Evolutionary conservation across 1,140 invertebrate species (phyloP).

Genomic region (Drosophila kurseongensis): DNA sequence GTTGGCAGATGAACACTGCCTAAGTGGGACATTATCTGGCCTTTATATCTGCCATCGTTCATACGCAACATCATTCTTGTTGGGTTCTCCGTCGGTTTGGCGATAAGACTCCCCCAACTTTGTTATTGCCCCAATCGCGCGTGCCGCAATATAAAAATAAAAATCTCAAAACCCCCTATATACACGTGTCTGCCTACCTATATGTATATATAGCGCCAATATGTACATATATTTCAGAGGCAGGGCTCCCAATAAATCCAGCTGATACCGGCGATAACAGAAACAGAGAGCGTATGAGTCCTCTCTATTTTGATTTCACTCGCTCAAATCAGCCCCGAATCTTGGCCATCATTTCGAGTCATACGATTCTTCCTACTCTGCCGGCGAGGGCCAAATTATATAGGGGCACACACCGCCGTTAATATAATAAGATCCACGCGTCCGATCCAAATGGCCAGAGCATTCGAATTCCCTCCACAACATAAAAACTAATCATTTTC

Average conservation of each 20-base stretch:
- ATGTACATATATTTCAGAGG: constrained; percentile 2
- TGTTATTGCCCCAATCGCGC: constrained; percentile 35
- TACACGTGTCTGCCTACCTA: constrained; percentile 13
- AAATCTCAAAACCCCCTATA: constrained; percentile 42
- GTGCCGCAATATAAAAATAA: constrained; percentile 55
- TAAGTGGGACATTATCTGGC: constrained; percentile 11
- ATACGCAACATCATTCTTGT: constrained; percentile 32
- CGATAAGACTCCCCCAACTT: constrained; percentile 15
- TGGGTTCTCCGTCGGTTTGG: constrained; percentile 18
- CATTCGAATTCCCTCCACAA: constrained; percentile 3
- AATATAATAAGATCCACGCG: constrained; percentile 25
- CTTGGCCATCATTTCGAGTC: constrained; percentile 20
- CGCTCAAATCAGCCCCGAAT: constrained; percentile 16
- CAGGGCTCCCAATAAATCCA: constrained; percentile 19
- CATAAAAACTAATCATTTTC: constrained; percentile 14
- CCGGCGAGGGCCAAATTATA: neutral
- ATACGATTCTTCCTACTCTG: constrained; percentile 27
- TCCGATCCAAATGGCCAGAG: constrained; percentile 16
- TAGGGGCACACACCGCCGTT: constrained; percentile 28
- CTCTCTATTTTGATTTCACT: constrained; percentile 12
- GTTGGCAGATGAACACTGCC: constrained; percentile 1
- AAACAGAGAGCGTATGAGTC: constrained; percentile 8
- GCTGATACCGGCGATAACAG: constrained; percentile 27
- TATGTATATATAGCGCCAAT: neutral
- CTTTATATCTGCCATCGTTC: constrained; percentile 11